Evolutionary conservation across 2,888 invertebrate genomes (phyloP).

Genomic region (Plebejus anna): DNA sequence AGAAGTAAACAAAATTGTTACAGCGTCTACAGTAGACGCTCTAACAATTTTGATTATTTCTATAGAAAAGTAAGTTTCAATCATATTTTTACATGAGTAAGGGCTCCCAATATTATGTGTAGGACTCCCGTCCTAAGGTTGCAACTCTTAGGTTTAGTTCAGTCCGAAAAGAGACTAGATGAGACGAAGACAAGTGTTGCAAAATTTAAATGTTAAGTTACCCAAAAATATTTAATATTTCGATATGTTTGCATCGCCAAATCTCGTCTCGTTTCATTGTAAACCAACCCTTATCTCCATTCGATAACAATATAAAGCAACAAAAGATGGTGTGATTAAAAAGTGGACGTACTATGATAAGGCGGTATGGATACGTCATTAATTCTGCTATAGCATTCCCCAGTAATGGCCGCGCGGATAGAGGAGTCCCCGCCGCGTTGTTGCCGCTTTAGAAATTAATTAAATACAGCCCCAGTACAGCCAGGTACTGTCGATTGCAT

Average conservation of each 20-base stretch:
- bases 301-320: slow-evolving; percentile 12
- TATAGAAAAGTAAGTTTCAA: no score
- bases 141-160: no score
- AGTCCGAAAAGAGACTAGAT: no score
- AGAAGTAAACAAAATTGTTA: no score
- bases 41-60: no score
- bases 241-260: not conserved
- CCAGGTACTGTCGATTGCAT: slow-evolving; percentile 33
- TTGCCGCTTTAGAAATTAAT: slow-evolving; percentile 57
- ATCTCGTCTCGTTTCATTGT: not conserved
- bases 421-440: slow-evolving; percentile 40
- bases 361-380: slow-evolving; percentile 43
- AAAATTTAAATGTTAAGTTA: no score
- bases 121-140: no score
- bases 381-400: slow-evolving; percentile 47
- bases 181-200: no score
- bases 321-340: slow-evolving; percentile 21
- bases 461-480: slow-evolving; percentile 48
- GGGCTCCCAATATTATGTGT: no score
- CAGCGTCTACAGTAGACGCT: no score
- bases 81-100: no score
- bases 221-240: not conserved
- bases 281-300: not conserved
- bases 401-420: slow-evolving; percentile 46
- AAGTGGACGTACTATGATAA: slow-evolving; percentile 12